A percentile compares a stretch with the other conserved stretches of the same genome.
Conservation (phyloP, 2,797 vertebrate genomes). For the Catharus ustulatus region DNA sequence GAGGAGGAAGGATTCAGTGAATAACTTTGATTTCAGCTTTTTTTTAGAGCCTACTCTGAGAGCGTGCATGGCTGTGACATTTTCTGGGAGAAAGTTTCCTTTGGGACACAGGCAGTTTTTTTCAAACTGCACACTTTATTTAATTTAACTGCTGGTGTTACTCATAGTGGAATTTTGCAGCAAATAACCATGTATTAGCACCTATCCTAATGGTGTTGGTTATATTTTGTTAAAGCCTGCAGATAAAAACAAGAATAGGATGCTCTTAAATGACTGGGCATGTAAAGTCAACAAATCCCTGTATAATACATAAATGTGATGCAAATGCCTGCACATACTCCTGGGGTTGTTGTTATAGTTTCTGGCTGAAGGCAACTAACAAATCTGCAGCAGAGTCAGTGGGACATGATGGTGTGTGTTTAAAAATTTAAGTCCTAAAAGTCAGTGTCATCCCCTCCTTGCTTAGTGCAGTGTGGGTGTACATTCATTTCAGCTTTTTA, state of each 20-base stretch:
- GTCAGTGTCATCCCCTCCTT: neutral
- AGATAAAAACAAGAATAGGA: neutral
- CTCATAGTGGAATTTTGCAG: neutral
- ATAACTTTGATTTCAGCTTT: neutral
- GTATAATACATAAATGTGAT: neutral
- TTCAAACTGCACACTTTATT: neutral
- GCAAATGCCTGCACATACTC: neutral
- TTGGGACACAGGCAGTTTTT: neutral
- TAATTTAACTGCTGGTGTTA: neutral
- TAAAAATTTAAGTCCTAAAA: slow-evolving; percentile 9
- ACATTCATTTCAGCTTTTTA: neutral
- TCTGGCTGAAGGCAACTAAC: neutral
- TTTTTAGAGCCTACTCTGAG: neutral
- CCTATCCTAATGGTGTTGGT: neutral
- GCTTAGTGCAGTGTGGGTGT: neutral
- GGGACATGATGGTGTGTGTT: neutral
- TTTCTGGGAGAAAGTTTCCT: neutral
- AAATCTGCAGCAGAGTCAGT: neutral
- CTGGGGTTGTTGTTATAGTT: neutral
- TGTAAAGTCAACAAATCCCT: neutral
- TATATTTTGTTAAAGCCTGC: neutral
- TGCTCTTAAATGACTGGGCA: neutral
- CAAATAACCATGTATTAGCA: neutral
- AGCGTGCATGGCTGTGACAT: neutral
- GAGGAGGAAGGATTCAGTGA: neutral